Evolutionary conservation across 1,140 invertebrate species (phyloP).

Genomic region (Drosophila setifemur): DNA sequence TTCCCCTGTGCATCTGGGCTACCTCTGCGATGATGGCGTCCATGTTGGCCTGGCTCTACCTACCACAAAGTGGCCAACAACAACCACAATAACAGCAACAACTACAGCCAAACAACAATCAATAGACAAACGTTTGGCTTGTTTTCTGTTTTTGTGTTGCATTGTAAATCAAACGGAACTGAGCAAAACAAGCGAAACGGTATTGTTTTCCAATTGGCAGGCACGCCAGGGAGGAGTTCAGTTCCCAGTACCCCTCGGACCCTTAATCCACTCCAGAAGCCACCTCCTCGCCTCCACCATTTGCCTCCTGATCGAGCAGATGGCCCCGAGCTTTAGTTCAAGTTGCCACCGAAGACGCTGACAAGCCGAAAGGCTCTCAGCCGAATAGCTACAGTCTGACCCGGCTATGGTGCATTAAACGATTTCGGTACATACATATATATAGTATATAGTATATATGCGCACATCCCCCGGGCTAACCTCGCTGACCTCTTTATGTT

Average conservation of each 20-base stretch:
- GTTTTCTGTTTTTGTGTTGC: constrained; percentile 49
- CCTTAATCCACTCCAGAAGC: not conserved
- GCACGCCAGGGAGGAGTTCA: constrained; percentile 62
- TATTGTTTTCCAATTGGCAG: constrained; percentile 77
- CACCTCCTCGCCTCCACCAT: not conserved
- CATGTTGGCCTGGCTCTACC: constrained; percentile 67
- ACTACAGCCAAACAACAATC: constrained; percentile 68
- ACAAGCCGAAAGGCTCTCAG: constrained; percentile 39
- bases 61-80: constrained; percentile 68
- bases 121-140: constrained; percentile 63
- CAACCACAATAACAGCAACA: constrained; percentile 16
- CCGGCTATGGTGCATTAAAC: constrained; percentile 33
- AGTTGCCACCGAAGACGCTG: constrained; percentile 73
- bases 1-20: not conserved
- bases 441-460: too few relatives aligned
- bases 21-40: constrained; percentile 69
- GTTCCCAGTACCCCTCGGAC: not conserved
- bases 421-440: not conserved
- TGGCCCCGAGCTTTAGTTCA: constrained; percentile 64
- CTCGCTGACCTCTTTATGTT: constrained; percentile 65
- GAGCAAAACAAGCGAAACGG: constrained; percentile 73
- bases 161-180: constrained; percentile 80
- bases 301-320: constrained; percentile 51
- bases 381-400: constrained; percentile 23
- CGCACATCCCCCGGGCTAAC: constrained; percentile 11